Base-by-base conservation (phyloP, 2,113 vertebrate species). In the Litocranius walleri region DNA sequence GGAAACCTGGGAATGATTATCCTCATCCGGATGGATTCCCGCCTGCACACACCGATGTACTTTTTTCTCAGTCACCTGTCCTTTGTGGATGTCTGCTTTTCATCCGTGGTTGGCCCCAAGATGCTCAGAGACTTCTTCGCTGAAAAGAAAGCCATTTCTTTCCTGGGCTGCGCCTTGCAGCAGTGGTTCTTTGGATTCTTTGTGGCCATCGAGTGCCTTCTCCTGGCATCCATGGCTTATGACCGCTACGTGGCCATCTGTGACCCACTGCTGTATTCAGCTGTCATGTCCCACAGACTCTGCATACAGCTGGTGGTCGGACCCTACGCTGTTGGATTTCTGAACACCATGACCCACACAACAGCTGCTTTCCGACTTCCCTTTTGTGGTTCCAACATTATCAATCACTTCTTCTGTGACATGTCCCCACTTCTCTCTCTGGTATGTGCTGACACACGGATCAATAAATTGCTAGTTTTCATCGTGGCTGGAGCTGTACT, bases 11-110 rank as follows among this genome's bases (percentile, higher is more conserved):
- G 88, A 17, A 97, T 98, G 61, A 56, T 98, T 6, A 3, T 85
- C 40, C 95, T 97, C 2, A 96, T 98, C 15, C 45, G 29, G 6
- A 3, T 97, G 2, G 97, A 98, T 36, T 54, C 92, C 1, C 85
- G 9, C 23, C 97, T 98, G 43, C 97, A 97, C 43, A 98, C 85
- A 2, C 97, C 96, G 7, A 97, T 98, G 97, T 98, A 96, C 84
- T 98, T 95, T 59, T 96, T 98, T 40, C 98, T 98, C 88, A 97
- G 97, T 33, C 96, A 97, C 33, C 27, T 98, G 19, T 97, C 96
- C 21, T 97, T 96, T 87, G 88, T 96, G 59, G 97, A 98, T 23
- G 74, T 95, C 48, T 98, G 97, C 48, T 97, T 96, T 7, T 96
- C 94, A 0, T 97, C 97, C 0, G 92, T 96, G 1, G 95, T 96